These are phyloP conservation scores for Philopotamus ludificatus DNA, from an alignment of 1,140 invertebrate genomes.

Conservation along the genomic window DNA sequence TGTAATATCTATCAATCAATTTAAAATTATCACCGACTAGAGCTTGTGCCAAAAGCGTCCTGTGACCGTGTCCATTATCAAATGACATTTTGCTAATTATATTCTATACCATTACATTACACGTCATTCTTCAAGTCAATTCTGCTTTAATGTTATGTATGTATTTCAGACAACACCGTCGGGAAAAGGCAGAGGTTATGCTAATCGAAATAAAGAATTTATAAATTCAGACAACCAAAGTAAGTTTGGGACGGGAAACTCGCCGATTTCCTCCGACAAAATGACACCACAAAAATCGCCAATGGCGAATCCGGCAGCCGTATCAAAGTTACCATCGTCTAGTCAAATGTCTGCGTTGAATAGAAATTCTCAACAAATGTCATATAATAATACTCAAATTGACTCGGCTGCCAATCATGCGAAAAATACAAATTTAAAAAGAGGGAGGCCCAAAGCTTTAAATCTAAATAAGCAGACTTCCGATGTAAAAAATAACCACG, in stretches of 20 bases:
- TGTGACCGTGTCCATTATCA: no score
- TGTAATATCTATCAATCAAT: no score
- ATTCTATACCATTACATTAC: no score
- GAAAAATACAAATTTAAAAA: no score
- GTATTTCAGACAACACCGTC: constrained; percentile 29
- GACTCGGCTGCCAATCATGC: no score
- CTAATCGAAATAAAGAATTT: constrained; percentile 33
- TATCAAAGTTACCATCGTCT: not conserved
- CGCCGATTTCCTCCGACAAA: not conserved
- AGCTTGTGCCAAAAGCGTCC: no score
- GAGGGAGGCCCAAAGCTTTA: not conserved
- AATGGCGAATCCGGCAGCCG: not conserved
- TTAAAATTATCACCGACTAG: no score
- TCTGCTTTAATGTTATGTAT: not conserved
- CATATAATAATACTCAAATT: no score
- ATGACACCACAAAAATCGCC: not conserved
- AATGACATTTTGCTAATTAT: no score
- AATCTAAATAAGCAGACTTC: not conserved
- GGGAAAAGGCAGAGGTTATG: constrained; percentile 36
- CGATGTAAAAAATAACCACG: not conserved
- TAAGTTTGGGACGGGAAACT: constrained; percentile 2
- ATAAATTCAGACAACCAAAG: not conserved
- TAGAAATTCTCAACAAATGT: no score
- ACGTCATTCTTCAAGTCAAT: no score
- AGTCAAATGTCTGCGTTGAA: no score